Conservation (phyloP, 2,113 vertebrate genomes). For the Collichthys lucidus region DNA sequence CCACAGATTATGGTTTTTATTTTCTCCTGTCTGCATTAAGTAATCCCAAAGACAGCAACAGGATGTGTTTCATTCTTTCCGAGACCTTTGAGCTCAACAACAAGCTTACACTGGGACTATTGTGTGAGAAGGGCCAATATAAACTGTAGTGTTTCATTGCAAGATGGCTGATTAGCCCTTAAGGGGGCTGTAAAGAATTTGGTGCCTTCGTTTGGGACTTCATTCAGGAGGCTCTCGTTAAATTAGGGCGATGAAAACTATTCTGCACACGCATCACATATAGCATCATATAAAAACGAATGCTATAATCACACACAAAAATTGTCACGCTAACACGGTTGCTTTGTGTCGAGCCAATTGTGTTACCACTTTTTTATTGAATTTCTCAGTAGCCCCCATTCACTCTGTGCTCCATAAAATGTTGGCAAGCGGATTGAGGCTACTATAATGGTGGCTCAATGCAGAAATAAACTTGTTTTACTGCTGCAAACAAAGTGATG, state of each 20-base stretch:
- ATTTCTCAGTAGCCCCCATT: conserved; percentile 90
- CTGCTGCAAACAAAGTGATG: conserved; percentile 94
- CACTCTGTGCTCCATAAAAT: conserved; percentile 95
- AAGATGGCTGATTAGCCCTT: conserved; percentile 78
- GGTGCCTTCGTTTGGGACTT: conserved; percentile 55
- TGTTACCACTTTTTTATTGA: conserved; percentile 88
- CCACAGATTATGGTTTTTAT: conserved; percentile 45
- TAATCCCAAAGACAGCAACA: conserved; percentile 59
- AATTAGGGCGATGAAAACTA: conserved; percentile 69
- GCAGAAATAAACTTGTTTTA: conserved; percentile 98
- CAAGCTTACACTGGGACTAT: conserved; percentile 62
- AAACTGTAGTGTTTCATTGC: conserved; percentile 75
- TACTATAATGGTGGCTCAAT: conserved; percentile 92
- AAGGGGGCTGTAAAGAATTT: conserved; percentile 70
- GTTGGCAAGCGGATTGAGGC: conserved; percentile 93
- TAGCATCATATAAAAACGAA: conserved; percentile 50
- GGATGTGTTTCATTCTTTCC: conserved; percentile 58
- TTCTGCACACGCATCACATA: conserved; percentile 19
- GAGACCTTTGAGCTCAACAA: conserved; percentile 68
- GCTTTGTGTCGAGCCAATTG: conserved; percentile 62
- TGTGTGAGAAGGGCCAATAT: conserved; percentile 70
- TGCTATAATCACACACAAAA: conserved; percentile 50
- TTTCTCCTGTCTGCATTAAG: conserved; percentile 24
- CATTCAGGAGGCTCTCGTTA: conserved; percentile 65
- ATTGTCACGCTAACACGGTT: conserved; percentile 40